Percentiles rank a stretch among this genome's conserved stretches.
Evolutionary conservation across 35 echinoderm and acorn worm species (phyloP).

Genomic region (Apostichopus japonicus): DNA sequence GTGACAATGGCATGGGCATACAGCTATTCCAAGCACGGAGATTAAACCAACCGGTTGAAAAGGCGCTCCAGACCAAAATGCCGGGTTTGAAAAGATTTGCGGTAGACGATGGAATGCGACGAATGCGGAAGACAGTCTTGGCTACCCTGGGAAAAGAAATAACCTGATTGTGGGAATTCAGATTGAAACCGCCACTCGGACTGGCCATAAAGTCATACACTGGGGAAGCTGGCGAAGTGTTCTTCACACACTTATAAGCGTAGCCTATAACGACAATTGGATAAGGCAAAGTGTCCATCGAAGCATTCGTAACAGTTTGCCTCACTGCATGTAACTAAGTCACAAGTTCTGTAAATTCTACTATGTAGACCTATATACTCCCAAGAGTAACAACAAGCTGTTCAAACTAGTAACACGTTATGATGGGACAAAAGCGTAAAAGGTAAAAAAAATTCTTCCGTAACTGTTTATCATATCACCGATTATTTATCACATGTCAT

Average conservation of each 20-base stretch:
- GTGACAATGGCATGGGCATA: neutral
- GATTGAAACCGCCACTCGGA: neutral
- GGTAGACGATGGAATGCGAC: constrained; percentile 7
- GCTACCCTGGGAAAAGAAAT: constrained; percentile 7
- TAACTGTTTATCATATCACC: no score
- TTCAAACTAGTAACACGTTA: no score
- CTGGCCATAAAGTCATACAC: neutral
- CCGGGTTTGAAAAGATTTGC: neutral
- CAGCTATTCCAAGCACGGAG: neutral
- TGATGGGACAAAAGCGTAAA: no score
- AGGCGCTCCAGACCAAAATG: neutral
- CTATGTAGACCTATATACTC: no score
- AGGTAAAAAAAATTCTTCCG: no score
- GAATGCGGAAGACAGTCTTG: constrained; percentile 20
- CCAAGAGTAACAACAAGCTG: no score
- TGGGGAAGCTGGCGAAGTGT: neutral
- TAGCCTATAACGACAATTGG: neutral
- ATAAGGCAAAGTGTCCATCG: no score
- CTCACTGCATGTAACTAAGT: no score
- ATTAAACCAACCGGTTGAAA: neutral
- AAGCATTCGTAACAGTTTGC: no score
- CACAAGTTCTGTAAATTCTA: no score
- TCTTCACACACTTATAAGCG: neutral
- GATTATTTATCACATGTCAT: no score
- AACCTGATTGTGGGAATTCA: neutral